Evolutionary conservation across 2,888 invertebrate genomes (phyloP).

Genomic region (Miltochrista miniata): DNA sequence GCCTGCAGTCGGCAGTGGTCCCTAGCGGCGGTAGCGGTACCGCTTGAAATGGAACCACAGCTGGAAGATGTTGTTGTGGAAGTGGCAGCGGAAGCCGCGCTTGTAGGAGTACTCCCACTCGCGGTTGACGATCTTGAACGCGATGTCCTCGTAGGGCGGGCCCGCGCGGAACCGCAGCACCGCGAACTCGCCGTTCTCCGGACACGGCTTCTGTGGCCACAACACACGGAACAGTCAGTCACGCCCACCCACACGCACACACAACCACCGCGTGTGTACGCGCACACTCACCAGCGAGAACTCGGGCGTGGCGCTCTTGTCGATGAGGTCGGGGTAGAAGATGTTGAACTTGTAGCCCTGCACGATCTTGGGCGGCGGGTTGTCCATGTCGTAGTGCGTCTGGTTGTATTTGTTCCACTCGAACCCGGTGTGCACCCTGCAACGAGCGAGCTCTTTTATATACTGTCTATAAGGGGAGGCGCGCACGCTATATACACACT

Average conservation of each 20-base stretch:
- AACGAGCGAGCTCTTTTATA: too few relatives aligned
- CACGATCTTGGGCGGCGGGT: conserved; percentile 99
- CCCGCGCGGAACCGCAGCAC: conserved; percentile 98
- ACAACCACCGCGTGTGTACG: neutral
- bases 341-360: conserved; percentile 99
- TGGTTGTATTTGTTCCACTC: conserved; percentile 99
- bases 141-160: conserved; percentile 99
- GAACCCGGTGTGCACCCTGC: conserved; percentile 96
- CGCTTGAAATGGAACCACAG: conserved; percentile 99
- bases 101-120: conserved; percentile 99
- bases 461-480: too few relatives aligned
- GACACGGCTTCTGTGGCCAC: conserved; percentile 89
- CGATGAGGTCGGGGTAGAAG: conserved; percentile 99
- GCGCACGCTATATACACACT: too few relatives aligned
- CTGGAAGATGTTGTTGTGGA: conserved; percentile 99
- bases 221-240: neutral
- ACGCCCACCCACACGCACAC: too few relatives aligned
- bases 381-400: conserved; percentile 99
- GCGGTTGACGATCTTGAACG: conserved; percentile 98
- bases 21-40: conserved; percentile 95
- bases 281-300: conserved; percentile 88
- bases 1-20: too few relatives aligned
- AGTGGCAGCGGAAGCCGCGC: conserved; percentile 98
- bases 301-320: conserved; percentile 95
- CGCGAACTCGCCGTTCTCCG: conserved; percentile 97